Percentiles rank a stretch among this genome's conserved stretches.
These are phyloP conservation scores for Psophia crepitans DNA, from an alignment of 2,113 vertebrate genomes.

Conservation along the genomic window DNA sequence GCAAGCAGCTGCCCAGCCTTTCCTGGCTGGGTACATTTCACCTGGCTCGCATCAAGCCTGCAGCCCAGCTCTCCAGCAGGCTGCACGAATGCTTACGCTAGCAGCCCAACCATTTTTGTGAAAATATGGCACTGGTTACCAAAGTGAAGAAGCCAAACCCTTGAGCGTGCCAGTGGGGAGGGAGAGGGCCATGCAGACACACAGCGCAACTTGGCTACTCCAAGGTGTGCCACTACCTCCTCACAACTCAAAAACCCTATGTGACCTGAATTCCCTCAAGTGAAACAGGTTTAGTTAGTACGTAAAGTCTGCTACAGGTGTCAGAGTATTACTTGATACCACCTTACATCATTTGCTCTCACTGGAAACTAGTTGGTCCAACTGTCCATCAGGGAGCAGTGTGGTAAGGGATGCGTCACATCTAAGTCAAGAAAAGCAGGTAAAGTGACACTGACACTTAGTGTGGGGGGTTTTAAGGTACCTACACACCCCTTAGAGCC, in stretches of 20 bases:
- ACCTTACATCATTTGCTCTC: not conserved
- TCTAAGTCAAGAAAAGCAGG: not conserved
- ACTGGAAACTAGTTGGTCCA: not conserved
- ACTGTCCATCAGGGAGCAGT: not conserved
- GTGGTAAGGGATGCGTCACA: not conserved
- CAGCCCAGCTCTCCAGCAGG: not conserved
- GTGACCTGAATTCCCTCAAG: not conserved
- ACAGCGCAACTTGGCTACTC: not conserved
- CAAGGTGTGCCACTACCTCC: not conserved
- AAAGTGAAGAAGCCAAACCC: not conserved
- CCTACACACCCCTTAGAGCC: not conserved
- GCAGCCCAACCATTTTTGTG: not conserved
- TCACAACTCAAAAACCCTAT: not conserved
- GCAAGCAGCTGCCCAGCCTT: accelerated
- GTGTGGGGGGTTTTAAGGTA: not conserved
- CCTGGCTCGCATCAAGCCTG: accelerated
- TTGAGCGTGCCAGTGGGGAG: too few species aligned
- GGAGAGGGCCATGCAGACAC: too few species aligned
- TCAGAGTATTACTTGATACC: not conserved
- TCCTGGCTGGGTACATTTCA: not conserved
- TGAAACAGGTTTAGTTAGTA: not conserved
- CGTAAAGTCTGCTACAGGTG: not conserved
- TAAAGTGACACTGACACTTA: not conserved
- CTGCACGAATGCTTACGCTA: not conserved
- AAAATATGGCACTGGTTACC: not conserved